These are phyloP conservation scores for Ditula angustiorana DNA, from an alignment of 2,888 invertebrate genomes.

Conservation along the genomic window DNA sequence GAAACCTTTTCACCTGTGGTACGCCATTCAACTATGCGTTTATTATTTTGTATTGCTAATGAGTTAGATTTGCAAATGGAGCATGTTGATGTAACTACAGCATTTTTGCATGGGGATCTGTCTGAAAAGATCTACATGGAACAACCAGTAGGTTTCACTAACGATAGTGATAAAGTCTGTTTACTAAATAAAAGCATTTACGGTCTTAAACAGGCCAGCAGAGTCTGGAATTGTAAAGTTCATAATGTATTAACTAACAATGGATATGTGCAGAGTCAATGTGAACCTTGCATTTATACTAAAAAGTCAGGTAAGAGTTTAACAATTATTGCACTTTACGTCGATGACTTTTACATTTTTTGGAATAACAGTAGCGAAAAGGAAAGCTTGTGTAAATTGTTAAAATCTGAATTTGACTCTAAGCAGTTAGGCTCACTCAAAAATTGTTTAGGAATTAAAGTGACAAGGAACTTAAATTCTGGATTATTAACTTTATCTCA, in stretches of 20 bases:
- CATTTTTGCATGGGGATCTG: background rate
- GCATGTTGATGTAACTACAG: background rate
- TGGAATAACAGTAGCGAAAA: background rate
- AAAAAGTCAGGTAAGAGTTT: background rate
- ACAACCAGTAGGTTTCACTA: background rate
- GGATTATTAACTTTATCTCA: no score
- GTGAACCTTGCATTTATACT: background rate
- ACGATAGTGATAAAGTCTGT: background rate
- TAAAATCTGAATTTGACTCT: background rate
- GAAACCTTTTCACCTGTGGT: background rate
- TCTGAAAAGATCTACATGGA: background rate
- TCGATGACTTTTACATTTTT: background rate
- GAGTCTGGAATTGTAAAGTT: background rate
- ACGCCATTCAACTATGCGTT: background rate
- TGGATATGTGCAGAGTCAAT: background rate
- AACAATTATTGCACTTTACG: background rate
- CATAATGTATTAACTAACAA: background rate
- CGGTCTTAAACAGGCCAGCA: background rate
- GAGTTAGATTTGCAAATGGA: background rate
- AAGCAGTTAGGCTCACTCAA: background rate
- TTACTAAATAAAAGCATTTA: background rate
- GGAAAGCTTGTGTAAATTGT: background rate
- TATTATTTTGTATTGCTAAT: background rate
- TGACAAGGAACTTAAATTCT: no score
- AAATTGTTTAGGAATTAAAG: background rate